These are phyloP conservation scores for Vombatus ursinus DNA, from an alignment of 2,113 vertebrate genomes.

Conservation along the genomic window DNA sequence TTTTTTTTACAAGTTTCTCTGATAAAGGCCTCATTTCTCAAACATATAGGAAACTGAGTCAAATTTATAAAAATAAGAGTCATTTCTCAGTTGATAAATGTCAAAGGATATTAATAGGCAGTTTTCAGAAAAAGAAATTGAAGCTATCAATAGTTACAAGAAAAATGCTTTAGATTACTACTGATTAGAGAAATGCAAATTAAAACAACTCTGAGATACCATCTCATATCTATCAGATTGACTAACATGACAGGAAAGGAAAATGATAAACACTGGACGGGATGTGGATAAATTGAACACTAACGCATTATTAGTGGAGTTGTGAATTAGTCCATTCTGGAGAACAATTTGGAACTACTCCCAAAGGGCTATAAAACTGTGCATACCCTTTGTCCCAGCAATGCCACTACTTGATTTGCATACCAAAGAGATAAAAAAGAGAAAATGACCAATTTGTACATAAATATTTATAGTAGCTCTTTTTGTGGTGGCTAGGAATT, in stretches of 20 bases:
- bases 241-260: neutral
- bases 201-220: neutral
- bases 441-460: neutral
- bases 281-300: neutral
- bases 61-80: too few species aligned
- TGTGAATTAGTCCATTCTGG: neutral
- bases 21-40: too few species aligned
- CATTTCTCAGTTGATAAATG: too few species aligned
- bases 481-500: too few species aligned
- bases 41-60: too few species aligned
- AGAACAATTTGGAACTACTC: neutral
- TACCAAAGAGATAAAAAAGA: neutral
- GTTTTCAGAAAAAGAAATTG: neutral
- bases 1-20: too few species aligned
- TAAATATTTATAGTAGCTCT: neutral
- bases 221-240: neutral
- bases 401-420: too few species aligned
- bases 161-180: neutral
- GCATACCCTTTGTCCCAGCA: too few species aligned
- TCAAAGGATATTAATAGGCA: too few species aligned
- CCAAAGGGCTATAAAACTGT: too few species aligned
- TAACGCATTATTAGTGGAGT: neutral
- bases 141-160: neutral
- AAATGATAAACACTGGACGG: neutral
- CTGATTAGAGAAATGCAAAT: neutral